Percentiles rank a stretch among this genome's conserved stretches.
Evolutionary conservation across 2,113 vertebrate species (phyloP).

Genomic region (Ciconia stormi): DNA sequence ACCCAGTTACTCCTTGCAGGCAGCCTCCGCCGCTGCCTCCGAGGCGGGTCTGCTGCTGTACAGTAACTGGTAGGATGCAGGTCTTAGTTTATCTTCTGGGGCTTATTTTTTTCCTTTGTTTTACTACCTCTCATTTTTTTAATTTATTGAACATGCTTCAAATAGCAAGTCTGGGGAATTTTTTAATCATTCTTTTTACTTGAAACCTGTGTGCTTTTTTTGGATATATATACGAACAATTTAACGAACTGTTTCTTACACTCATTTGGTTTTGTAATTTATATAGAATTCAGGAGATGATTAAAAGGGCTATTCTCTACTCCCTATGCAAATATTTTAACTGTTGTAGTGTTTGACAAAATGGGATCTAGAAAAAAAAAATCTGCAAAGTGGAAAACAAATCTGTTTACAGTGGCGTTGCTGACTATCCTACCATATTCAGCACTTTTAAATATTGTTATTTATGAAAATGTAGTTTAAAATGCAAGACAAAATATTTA

Average conservation of each 20-base stretch:
- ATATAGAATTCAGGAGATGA: constrained; percentile 84
- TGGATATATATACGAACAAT: constrained; percentile 72
- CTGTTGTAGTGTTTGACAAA: constrained; percentile 81
- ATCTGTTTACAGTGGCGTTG: constrained; percentile 84
- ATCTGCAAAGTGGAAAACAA: constrained; percentile 73
- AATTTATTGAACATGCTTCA: constrained; percentile 80
- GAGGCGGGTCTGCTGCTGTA: neutral
- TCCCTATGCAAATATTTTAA: constrained; percentile 89
- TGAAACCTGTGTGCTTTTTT: constrained; percentile 75
- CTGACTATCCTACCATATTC: constrained; percentile 83
- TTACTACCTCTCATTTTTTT: constrained; percentile 83
- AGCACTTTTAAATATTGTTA: constrained; percentile 86
- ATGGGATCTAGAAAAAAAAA: constrained; percentile 73
- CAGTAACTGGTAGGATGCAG: neutral
- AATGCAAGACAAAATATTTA: constrained; percentile 82
- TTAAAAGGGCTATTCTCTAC: constrained; percentile 86
- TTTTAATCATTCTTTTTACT: constrained; percentile 80
- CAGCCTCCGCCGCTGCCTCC: neutral
- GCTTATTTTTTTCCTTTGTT: constrained; percentile 74
- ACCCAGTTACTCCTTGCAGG: neutral
- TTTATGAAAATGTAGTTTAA: constrained; percentile 83
- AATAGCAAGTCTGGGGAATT: constrained; percentile 68
- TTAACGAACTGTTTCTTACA: constrained; percentile 76
- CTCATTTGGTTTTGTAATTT: constrained; percentile 82
- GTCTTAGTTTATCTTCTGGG: constrained; percentile 48